These are phyloP conservation scores for Lepidocolaptes lacrymiger DNA, from an alignment of 2,797 vertebrate genomes.

Conservation along the genomic window DNA sequence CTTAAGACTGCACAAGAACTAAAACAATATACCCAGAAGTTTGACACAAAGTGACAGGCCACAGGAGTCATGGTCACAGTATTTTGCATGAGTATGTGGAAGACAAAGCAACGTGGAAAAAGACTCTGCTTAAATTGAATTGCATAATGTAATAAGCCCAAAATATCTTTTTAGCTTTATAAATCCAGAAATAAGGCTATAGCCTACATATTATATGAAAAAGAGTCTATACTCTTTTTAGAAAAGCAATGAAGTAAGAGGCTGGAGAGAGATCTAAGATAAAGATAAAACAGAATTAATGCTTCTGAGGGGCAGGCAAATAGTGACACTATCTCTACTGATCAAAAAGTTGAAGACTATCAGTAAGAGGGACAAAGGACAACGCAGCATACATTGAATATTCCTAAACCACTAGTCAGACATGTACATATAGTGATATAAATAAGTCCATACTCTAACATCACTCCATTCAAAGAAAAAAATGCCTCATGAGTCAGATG, in stretches of 20 bases:
- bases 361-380: background rate
- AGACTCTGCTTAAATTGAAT: background rate
- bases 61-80: background rate
- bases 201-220: background rate
- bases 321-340: background rate
- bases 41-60: background rate
- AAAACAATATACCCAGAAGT: background rate
- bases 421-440: background rate
- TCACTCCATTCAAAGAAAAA: background rate
- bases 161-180: background rate
- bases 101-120: background rate
- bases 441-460: background rate
- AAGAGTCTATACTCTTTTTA: background rate
- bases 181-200: background rate
- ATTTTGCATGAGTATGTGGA: background rate
- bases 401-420: background rate
- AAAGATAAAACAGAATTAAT: background rate
- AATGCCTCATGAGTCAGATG: background rate
- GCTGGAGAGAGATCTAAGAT: background rate
- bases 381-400: background rate
- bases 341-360: background rate
- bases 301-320: background rate
- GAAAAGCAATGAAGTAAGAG: background rate
- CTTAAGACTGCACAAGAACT: background rate
- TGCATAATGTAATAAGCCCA: background rate